Percentiles rank a stretch among this genome's conserved stretches.
Conservation (phyloP, 2,888 invertebrate genomes). For the Schrankia costaestrigalis region DNA sequence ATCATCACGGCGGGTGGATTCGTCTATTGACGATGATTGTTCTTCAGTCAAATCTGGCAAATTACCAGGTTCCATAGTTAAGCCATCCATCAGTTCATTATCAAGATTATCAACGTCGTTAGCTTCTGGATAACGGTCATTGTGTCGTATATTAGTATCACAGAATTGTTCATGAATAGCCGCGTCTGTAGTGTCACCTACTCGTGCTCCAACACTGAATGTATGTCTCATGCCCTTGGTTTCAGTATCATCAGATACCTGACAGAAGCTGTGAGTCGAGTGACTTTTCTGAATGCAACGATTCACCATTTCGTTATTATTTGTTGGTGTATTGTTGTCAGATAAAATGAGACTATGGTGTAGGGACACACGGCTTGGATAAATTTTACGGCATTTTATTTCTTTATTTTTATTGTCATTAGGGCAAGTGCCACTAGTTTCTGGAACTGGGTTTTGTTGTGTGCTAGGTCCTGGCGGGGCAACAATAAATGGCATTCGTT, state of each 20-base stretch:
- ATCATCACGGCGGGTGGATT: slow-evolving; percentile 64
- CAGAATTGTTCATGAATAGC: slow-evolving; percentile 38
- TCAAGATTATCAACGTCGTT: slow-evolving; percentile 64
- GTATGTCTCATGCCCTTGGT: slow-evolving; percentile 35
- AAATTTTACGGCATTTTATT: slow-evolving; percentile 24
- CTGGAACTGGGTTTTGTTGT: slow-evolving; percentile 22
- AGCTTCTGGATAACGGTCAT: slow-evolving; percentile 67
- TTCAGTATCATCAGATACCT: slow-evolving; percentile 28
- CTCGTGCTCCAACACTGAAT: slow-evolving; percentile 38
- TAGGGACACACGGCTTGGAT: slow-evolving; percentile 32
- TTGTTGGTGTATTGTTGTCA: slow-evolving; percentile 20
- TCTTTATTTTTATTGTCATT: slow-evolving; percentile 31
- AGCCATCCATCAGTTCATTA: slow-evolving; percentile 62
- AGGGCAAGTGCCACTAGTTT: slow-evolving; percentile 5
- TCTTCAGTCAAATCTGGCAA: slow-evolving; percentile 67
- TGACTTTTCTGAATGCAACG: slow-evolving; percentile 50
- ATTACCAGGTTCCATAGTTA: slow-evolving; percentile 61
- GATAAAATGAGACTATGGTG: slow-evolving; percentile 55
- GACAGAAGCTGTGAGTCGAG: slow-evolving; percentile 50
- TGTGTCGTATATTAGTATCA: slow-evolving; percentile 70
- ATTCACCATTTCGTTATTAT: slow-evolving; percentile 46
- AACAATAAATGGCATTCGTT: slow-evolving; percentile 28
- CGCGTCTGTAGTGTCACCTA: slow-evolving; percentile 32
- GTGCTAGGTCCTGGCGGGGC: slow-evolving; percentile 42
- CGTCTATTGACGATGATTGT: slow-evolving; percentile 63